Evolutionary conservation across 2,113 vertebrate genomes (phyloP), one percentile per base, ranked within the genome.

Genomic region (Cryptotis parvus): DNA sequence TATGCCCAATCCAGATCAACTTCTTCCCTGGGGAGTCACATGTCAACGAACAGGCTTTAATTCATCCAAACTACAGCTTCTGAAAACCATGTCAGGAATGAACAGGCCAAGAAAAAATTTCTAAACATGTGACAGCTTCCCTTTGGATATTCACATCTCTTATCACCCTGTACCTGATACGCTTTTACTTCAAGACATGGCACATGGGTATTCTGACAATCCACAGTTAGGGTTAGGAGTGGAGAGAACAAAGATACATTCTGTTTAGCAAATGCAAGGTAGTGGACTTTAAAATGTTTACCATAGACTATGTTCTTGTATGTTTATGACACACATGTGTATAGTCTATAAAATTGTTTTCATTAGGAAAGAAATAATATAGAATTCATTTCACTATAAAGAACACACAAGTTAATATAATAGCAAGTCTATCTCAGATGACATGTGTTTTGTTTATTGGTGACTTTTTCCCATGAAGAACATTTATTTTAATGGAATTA

Each of bases 391-490:
- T 95, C 65, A 69, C 92, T 95, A 63, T 82, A 68, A 45, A 86
- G 14, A 55, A 4, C 33, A 80, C 24, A 63, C 39, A 93, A 89
- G 66, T 80, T 88, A 73, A 82, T 39, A 66, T 27, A 87, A 77
- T 93, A 92, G 41, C 35, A 90, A 80, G 74, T 43, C 31, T 33
- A 35, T 39, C 85, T 33, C 52, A 79, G 27, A 88, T 88, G 61
- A 75, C 27, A 63, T 89, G 76, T 43, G 20, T 94, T 90, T 88
- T 68, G 80, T 79, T 83, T 66, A 15, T 45, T 11, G 11, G 31
- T 85, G 86, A 76, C 29, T 93, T 80, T n/a, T 79, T 94, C 39
- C 83, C 90, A 63, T 15, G 68, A 87, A 78, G 49, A 79, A 63
- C 58, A 41, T 73, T 81, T 33, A 39, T 94, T 91, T 90, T 83